Conservation (phyloP, 2,888 invertebrate species). For the Dusona sp. region DNA sequence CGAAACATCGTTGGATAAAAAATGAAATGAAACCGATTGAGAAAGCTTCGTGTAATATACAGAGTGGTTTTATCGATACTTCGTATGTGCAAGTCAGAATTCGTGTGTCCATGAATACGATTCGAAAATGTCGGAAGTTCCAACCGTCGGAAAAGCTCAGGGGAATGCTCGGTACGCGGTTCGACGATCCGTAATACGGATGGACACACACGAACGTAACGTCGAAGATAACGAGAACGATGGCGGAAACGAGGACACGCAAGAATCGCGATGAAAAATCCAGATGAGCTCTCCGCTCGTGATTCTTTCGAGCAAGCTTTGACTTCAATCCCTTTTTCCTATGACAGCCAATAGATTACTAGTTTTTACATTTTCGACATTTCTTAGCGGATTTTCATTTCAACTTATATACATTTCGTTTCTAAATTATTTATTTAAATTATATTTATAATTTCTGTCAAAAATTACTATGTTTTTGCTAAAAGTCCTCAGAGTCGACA, state of each 20-base stretch:
- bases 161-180: slow-evolving; percentile 50
- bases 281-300: slow-evolving; percentile 53
- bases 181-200: slow-evolving; percentile 63
- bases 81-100: not conserved
- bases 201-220: slow-evolving; percentile 61
- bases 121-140: slow-evolving; percentile 63
- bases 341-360: slow-evolving; percentile 24
- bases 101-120: slow-evolving; percentile 13
- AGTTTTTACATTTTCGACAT: slow-evolving; percentile 21
- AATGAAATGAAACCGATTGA: slow-evolving; percentile 39
- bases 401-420: not conserved
- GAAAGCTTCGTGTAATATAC: slow-evolving; percentile 25
- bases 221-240: slow-evolving; percentile 68
- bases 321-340: slow-evolving; percentile 52
- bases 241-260: slow-evolving; percentile 67
- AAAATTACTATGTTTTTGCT: no score
- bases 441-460: not conserved
- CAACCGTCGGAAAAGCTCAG: slow-evolving; percentile 52
- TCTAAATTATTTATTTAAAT: not conserved
- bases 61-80: slow-evolving; percentile 28
- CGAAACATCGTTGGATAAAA: slow-evolving; percentile 19
- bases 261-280: slow-evolving; percentile 66
- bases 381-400: not conserved
- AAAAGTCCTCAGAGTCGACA: no score
- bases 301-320: slow-evolving; percentile 26